Conservation (phyloP, 2,888 invertebrate genomes). For the Phortica magna region DNA sequence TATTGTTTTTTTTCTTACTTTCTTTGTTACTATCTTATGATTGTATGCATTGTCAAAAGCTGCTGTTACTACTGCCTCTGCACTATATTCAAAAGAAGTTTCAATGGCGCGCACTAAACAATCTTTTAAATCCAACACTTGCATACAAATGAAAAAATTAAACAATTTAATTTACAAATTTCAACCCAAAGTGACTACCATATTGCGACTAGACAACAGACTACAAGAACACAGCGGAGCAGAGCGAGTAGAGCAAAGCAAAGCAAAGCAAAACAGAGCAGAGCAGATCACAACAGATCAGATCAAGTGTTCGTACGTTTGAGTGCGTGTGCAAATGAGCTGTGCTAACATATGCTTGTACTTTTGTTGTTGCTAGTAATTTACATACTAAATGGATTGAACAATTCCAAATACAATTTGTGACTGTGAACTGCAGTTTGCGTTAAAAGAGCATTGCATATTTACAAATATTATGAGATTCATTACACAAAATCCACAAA, state of each 20-base stretch:
- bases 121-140: conserved; percentile 29
- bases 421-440: background rate
- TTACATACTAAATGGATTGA: conserved; percentile 59
- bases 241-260: background rate
- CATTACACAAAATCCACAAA: conserved; percentile 31
- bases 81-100: background rate
- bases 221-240: background rate
- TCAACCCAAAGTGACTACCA: conserved; percentile 1
- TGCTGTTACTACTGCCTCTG: background rate
- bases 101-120: background rate
- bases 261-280: too few relatives aligned
- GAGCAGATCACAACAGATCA: too few relatives aligned
- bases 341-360: conserved; percentile 22
- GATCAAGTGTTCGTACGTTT: background rate
- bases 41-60: background rate
- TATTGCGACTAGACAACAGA: background rate
- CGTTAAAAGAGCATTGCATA: background rate
- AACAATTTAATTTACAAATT: conserved; percentile 31
- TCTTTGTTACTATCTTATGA: background rate
- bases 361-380: conserved; percentile 69
- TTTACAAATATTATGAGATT: conserved; percentile 2
- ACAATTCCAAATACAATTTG: background rate
- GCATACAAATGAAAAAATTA: conserved; percentile 24
- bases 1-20: too few relatives aligned
- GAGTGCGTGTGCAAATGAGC: background rate